Conservation (phyloP, 2,888 invertebrate species). For the Cremastobaeus sp. region DNA sequence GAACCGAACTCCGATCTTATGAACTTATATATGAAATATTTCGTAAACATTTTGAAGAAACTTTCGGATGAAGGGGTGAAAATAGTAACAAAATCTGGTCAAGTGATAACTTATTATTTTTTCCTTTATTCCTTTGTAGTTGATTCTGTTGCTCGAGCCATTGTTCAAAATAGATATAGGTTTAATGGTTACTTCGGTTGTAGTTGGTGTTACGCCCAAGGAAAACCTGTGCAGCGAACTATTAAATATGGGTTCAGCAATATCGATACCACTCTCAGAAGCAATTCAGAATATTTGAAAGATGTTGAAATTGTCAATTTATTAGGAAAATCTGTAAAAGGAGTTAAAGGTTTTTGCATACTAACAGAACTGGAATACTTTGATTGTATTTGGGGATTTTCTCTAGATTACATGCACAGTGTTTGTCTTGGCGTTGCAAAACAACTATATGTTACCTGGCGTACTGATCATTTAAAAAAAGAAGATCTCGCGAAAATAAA, state of each 20-base stretch:
- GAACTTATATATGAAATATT: background rate
- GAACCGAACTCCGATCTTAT: background rate
- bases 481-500: background rate
- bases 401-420: constrained; percentile 32
- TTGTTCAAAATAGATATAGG: background rate
- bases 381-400: constrained; percentile 43
- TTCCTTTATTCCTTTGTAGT: background rate
- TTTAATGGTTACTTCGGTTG: background rate
- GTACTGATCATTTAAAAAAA: background rate
- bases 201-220: background rate
- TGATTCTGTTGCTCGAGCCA: background rate
- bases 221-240: background rate
- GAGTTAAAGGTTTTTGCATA: constrained; percentile 29
- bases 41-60: background rate
- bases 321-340: constrained; percentile 15
- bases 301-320: background rate
- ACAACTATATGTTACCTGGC: constrained; percentile 39
- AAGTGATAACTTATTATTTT: background rate
- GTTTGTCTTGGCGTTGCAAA: constrained; percentile 36
- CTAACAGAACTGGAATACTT: constrained; percentile 23
- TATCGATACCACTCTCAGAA: background rate
- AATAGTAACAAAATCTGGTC: background rate
- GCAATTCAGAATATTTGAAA: background rate
- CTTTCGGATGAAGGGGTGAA: background rate
- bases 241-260: background rate